Evolutionary conservation across 1,140 invertebrate genomes (phyloP).

Genomic region (Drosophila sp.): DNA sequence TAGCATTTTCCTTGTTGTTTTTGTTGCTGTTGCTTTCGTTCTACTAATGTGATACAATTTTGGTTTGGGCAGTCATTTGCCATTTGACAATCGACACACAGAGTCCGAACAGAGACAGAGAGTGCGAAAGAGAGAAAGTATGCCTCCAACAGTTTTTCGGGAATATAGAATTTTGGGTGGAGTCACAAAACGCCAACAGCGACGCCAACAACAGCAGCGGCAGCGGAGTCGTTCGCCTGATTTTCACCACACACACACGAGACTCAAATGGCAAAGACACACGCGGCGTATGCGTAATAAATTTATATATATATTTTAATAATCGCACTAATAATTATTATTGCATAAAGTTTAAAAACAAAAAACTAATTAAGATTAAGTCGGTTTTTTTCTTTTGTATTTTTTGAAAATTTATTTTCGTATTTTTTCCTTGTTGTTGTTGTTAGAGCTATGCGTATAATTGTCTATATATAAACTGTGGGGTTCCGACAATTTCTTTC

Average conservation of each 20-base stretch:
- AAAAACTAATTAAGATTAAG: no score
- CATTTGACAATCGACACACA: slow-evolving; percentile 33
- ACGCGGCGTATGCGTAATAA: slow-evolving; percentile 73
- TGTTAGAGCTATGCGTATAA: slow-evolving; percentile 75
- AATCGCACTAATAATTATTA: slow-evolving; percentile 44
- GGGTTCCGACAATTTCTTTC: slow-evolving; percentile 56
- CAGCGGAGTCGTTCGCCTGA: slow-evolving; percentile 26
- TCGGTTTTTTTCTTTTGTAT: slow-evolving; percentile 20
- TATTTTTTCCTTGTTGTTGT: slow-evolving; percentile 56
- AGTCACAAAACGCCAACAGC: slow-evolving; percentile 56
- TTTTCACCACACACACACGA: slow-evolving; percentile 39
- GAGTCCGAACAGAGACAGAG: not conserved
- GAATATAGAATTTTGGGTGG: slow-evolving; percentile 77
- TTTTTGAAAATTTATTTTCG: slow-evolving; percentile 60
- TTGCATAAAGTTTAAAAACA: not conserved
- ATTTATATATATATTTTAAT: slow-evolving; percentile 33
- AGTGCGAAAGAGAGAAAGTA: slow-evolving; percentile 15
- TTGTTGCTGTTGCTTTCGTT: slow-evolving; percentile 17
- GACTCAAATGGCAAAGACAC: slow-evolving; percentile 26
- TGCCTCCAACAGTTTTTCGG: slow-evolving; percentile 40
- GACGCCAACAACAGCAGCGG: slow-evolving; percentile 59
- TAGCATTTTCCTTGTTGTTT: slow-evolving; percentile 79
- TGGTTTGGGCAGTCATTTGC: slow-evolving; percentile 30
- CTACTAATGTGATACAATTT: slow-evolving; percentile 29
- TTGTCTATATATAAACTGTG: slow-evolving; percentile 82